A percentile compares a stretch with the other conserved stretches of the same genome.
Evolutionary conservation across 2,113 vertebrate species (phyloP).

Genomic region (Heliornis fulica): DNA sequence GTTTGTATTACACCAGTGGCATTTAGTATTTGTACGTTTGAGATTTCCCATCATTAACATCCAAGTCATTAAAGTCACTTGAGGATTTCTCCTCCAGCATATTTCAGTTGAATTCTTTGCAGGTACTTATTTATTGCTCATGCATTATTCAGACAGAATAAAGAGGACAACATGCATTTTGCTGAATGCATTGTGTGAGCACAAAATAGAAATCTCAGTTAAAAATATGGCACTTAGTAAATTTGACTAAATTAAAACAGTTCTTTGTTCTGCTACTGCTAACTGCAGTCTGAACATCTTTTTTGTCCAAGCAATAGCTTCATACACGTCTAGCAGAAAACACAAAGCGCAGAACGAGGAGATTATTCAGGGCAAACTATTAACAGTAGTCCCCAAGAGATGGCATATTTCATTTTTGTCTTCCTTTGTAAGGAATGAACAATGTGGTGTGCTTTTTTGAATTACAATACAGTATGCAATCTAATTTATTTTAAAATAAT

Average conservation of each 20-base stretch:
- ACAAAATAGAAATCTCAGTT: background rate
- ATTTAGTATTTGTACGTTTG: slow-evolving; percentile 13
- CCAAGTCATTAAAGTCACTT: background rate
- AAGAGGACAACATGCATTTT: background rate
- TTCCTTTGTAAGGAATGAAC: background rate
- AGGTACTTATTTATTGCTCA: background rate
- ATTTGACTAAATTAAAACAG: background rate
- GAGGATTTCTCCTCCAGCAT: background rate
- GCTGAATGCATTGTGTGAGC: background rate
- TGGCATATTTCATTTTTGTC: background rate
- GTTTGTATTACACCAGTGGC: background rate
- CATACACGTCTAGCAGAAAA: background rate
- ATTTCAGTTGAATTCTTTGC: slow-evolving; percentile 11
- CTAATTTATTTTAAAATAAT: background rate
- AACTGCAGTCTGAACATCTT: background rate
- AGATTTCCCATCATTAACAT: background rate
- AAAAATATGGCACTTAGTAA: background rate
- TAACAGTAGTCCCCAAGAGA: background rate
- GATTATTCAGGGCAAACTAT: background rate
- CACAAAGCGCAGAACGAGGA: background rate
- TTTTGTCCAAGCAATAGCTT: background rate
- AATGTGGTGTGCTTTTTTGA: background rate
- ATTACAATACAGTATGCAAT: background rate
- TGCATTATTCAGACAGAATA: background rate
- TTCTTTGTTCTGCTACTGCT: background rate